Evolutionary conservation across 2,797 vertebrate species (phyloP).

Genomic region (Sebastes itinus): DNA sequence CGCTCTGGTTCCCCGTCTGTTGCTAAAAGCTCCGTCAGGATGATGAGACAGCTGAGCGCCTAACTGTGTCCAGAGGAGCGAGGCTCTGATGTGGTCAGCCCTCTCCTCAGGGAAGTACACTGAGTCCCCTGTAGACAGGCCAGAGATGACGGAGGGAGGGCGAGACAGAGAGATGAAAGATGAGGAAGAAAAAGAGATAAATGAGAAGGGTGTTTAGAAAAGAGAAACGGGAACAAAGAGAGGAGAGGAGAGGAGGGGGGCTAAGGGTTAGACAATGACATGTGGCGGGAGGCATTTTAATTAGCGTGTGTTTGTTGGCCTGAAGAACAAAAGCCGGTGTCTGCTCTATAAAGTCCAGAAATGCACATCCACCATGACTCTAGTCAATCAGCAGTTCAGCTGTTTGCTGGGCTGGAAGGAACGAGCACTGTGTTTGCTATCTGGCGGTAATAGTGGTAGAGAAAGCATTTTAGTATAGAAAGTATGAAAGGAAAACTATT

Average conservation of each 20-base stretch:
- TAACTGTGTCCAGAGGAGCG: constrained; percentile 58
- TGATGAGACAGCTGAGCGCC: constrained; percentile 53
- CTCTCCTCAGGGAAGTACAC: constrained; percentile 48
- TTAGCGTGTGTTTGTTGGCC: constrained; percentile 64
- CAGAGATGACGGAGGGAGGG: constrained; percentile 46
- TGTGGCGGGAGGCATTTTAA: constrained; percentile 66
- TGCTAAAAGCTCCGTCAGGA: constrained; percentile 42
- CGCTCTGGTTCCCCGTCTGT: constrained; percentile 37
- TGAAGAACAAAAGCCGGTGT: constrained; percentile 48
- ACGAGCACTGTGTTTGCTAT: background rate
- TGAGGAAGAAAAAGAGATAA: constrained; percentile 16
- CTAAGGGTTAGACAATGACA: constrained; percentile 41
- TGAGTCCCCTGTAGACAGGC: constrained; percentile 43
- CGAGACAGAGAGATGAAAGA: constrained; percentile 24
- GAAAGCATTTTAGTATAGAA: background rate
- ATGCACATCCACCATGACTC: constrained; percentile 23
- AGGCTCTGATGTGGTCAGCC: constrained; percentile 69
- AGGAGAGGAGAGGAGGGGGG: constrained; percentile 15
- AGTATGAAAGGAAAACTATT: background rate
- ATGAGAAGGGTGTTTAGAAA: constrained; percentile 51
- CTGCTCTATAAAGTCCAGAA: constrained; percentile 27
- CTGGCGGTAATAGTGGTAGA: background rate
- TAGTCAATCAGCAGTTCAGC: constrained; percentile 30
- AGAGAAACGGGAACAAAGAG: constrained; percentile 31
- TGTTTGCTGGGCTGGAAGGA: constrained; percentile 7